Base-by-base conservation (phyloP, 2,888 invertebrate genomes). In the Spodoptera exigua region DNA sequence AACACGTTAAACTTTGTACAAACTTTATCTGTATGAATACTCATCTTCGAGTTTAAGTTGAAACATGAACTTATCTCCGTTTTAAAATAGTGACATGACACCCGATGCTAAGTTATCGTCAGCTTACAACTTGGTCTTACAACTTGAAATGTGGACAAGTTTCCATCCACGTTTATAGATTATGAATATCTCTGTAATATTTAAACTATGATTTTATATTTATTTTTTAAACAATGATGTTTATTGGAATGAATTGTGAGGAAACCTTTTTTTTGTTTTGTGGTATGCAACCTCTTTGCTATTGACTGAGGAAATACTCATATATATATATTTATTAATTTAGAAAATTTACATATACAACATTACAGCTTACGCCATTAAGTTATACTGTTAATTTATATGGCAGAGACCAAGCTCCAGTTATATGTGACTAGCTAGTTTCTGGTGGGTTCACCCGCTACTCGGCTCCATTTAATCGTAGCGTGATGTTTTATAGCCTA, bases 31-130 rank as follows among this genome's bases (percentile, higher is more conserved):
- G 27, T 27, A 27, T 27, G 27, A 27, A 27, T 27, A 27, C 27
- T 27, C 27, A 5, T 7, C 27, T 27, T 27, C 1, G 43, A 34
- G 18, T 47, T 16, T 27, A 52, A 52, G 12, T 32, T 62, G 56
- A 70, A 67, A 63, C 39, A 52, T 67, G 64, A 70, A 56, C 56
- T 63, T 70, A 63, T 63, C 64, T 70, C 64, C 71, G 56, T 41
- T 67, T 70, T 67, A 70, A 70, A 67, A 67, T 63, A 56, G 64
- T 69, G 61, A 52, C 56, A 44, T 18, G 27, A 14, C 14, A 52
- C 56, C 32, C 16, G 27, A 18, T 11, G 48, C 16, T 70, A 56
- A 67, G 56, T 64, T 63, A 56, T 49, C 56, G 46, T 35, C 21
- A 61, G 48, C 37, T 67, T 66, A 51, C 41, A 52, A 55, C 46